Evolutionary conservation across 2,797 vertebrate species (phyloP).

Genomic region (Rousettus madagascariensis): DNA sequence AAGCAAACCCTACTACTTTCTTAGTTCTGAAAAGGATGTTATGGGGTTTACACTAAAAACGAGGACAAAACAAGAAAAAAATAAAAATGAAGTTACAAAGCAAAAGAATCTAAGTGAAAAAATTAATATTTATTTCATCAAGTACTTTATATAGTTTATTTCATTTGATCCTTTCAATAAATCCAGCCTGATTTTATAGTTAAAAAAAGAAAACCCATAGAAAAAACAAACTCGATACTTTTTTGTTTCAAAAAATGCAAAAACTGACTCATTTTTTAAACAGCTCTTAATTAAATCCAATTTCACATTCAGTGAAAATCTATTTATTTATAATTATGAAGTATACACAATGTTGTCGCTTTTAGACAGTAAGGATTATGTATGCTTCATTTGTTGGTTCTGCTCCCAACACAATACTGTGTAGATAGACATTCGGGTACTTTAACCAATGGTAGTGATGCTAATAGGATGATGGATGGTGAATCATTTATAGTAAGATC

Average conservation of each 20-base stretch:
- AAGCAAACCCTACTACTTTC: background rate
- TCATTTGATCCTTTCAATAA: background rate
- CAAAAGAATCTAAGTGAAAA: background rate
- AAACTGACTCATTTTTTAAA: background rate
- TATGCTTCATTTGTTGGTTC: background rate
- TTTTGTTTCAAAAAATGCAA: background rate
- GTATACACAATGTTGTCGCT: background rate
- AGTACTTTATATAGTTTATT: background rate
- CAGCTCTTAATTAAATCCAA: background rate
- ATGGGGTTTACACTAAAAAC: background rate
- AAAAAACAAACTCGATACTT: background rate
- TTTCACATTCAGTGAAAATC: background rate
- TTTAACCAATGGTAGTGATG: background rate
- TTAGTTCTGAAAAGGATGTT: background rate
- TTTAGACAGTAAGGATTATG: background rate
- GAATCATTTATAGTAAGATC: background rate
- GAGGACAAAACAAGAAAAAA: slow-evolving; percentile 18
- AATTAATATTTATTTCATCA: background rate
- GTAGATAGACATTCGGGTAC: background rate
- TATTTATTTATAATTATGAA: background rate
- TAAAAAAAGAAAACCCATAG: background rate
- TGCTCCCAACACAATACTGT: background rate
- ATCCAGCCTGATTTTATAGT: background rate
- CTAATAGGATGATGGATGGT: background rate
- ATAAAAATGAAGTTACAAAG: slow-evolving; percentile 8